phyloP scores from a whole-genome alignment of 2,113 vertebrate genomes.

The Puffinus mauretanicus region DNA sequence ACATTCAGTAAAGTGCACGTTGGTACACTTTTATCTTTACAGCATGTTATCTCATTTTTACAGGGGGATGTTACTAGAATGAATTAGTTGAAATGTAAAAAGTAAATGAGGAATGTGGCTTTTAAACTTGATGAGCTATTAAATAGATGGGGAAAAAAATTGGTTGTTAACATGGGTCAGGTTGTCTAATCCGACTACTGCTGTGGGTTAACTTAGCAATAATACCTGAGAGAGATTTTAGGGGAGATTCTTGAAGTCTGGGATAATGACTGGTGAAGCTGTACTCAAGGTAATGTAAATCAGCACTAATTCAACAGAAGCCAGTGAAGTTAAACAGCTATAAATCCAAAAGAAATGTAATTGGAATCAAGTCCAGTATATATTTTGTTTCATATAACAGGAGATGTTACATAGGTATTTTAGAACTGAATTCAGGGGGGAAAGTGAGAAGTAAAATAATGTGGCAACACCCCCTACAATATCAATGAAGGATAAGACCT shows the following conservation, averaged over 20 bases:
- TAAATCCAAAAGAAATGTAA: neutral
- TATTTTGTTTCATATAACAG: neutral
- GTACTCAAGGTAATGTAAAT: neutral
- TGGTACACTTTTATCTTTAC: conserved; percentile 40
- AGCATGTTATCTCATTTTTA: conserved; percentile 32
- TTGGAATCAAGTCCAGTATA: neutral
- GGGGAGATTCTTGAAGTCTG: neutral
- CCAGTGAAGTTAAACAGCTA: neutral
- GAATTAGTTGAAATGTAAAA: conserved; percentile 18
- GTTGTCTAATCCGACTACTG: neutral
- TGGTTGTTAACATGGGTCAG: neutral
- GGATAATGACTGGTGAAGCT: neutral
- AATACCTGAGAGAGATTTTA: neutral
- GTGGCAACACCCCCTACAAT: neutral
- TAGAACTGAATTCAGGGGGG: neutral
- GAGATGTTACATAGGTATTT: neutral
- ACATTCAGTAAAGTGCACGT: neutral
- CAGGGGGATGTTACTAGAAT: neutral
- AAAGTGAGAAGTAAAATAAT: neutral
- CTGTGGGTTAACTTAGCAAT: neutral
- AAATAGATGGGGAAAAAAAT: neutral
- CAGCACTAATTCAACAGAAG: neutral
- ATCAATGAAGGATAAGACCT: neutral
- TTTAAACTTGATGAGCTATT: conserved; percentile 29
- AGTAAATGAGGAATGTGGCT: neutral